phyloP scores from a whole-genome alignment of 2,113 vertebrate genomes.

The Gymnorhina tibicen region DNA sequence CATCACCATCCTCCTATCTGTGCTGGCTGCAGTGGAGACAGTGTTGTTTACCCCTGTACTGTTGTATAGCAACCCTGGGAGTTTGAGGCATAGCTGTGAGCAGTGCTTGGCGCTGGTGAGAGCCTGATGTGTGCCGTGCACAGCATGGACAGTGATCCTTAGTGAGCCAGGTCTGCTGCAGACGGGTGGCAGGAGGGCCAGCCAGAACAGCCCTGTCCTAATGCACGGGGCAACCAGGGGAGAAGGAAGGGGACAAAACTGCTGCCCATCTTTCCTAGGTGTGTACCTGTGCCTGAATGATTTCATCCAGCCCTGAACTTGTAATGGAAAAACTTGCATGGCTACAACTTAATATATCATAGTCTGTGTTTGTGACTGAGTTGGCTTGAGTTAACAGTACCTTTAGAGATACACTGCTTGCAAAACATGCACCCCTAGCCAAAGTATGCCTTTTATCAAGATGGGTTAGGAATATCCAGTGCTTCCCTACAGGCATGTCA shows the following conservation, averaged over 20 bases:
- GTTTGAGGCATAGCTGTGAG: accelerated
- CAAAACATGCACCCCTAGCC: constrained; percentile 36
- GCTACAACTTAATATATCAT: not conserved
- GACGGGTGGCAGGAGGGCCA: not conserved
- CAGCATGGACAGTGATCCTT: accelerated
- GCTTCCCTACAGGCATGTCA: constrained; percentile 8
- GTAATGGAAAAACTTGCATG: constrained; percentile 31
- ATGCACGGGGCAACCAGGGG: accelerated
- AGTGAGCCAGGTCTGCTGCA: not conserved
- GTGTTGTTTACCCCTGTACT: not conserved
- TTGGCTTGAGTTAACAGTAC: constrained; percentile 41
- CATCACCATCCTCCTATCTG: not conserved
- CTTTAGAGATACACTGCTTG: constrained; percentile 24
- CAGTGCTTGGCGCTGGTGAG: accelerated
- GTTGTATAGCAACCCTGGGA: not conserved
- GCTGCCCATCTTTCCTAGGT: not conserved
- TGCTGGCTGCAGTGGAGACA: not conserved
- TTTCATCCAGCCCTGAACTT: not conserved
- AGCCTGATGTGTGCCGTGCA: accelerated
- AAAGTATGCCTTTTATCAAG: constrained; percentile 56
- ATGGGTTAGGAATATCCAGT: constrained; percentile 35
- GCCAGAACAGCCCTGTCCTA: not conserved
- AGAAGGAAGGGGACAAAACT: not conserved
- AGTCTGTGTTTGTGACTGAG: constrained; percentile 2
- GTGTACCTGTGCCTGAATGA: not conserved